Evolutionary conservation across 2,797 vertebrate species (phyloP), one percentile per base, ranked within the genome.

Genomic region (Urosaurus nigricauda): DNA sequence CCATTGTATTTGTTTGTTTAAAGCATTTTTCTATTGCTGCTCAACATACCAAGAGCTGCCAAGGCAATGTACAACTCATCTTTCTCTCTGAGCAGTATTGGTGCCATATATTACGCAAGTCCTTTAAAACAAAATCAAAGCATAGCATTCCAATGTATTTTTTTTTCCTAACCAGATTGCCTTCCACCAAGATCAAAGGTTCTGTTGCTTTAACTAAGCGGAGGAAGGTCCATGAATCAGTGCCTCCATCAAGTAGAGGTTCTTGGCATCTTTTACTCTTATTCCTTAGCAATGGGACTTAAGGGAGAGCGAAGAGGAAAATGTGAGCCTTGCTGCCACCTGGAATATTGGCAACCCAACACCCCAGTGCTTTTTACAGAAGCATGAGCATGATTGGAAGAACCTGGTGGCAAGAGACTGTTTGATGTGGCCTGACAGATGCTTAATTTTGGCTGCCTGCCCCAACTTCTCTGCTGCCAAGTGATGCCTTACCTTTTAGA

Each of bases 151-250:
- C 91, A 94, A 24, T 88, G 65, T 7, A 86, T 21, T 43, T 75
- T 86, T 93, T 88, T 92, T 90, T 53, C 90, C 84, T 92, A 92
- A 91, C 81, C 88, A 92, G 81, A 90, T 93, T 75, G 89, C 79
- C 89, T 87, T 0, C 29, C 77, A 87, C 32, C 0, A 26, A 84
- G 87, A 89, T 80, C 85, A 93, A 83, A 86, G 87, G 85, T 85
- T 92, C 89, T 87, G 68, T 84, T 90, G 84, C 53, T 79, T 89
- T 92, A 91, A 85, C 47, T 90, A 85, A 91, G 60, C 24, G 87
- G 73, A 87, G 91, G 82, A 91, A 93, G 85, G 77, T 81, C 4
- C 26, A 86, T 89, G 84, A 89, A 92, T 90, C 58, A 87, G 0
- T 92, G 58, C 91, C 81, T 90, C 2, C 13, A 86, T 4, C 82